phyloP scores from a whole-genome alignment of 2,113 vertebrate species.

The Myotis yumanensis region DNA sequence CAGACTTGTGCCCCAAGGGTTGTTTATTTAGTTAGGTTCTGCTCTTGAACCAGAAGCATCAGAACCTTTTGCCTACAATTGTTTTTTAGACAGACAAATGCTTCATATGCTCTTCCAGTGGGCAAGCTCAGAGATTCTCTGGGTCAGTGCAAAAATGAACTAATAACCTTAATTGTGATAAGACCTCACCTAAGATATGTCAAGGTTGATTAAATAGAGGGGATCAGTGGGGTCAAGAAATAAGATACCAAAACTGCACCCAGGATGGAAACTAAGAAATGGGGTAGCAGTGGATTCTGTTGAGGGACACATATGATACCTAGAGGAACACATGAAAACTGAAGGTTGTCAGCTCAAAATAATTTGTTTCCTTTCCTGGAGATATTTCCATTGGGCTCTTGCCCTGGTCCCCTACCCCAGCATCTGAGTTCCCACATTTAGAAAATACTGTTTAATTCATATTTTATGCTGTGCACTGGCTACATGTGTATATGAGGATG shows the following conservation, averaged over 20 bases:
- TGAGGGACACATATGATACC: not conserved
- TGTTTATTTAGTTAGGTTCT: slow-evolving; percentile 10
- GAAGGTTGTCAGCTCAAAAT: not conserved
- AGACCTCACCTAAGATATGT: not conserved
- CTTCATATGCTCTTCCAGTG: not conserved
- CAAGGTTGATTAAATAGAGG: not conserved
- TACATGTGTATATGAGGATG: not conserved
- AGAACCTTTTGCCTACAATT: not conserved
- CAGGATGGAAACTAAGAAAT: not conserved
- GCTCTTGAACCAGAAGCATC: not conserved
- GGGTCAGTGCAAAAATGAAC: slow-evolving; percentile 1
- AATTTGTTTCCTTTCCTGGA: not conserved
- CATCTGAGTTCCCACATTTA: slow-evolving; percentile 1
- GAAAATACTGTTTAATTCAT: slow-evolving; percentile 15
- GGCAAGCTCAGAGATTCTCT: not conserved
- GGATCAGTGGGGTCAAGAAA: not conserved
- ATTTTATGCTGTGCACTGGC: not conserved
- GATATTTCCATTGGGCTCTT: slow-evolving; percentile 15
- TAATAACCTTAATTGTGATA: not conserved
- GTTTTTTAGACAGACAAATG: not conserved
- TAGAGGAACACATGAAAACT: not conserved
- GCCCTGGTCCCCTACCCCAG: not conserved
- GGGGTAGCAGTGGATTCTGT: not conserved
- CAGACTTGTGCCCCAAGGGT: not conserved
- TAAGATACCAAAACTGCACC: not conserved